Evolutionary conservation across 2,797 vertebrate genomes (phyloP).

Genomic region (Masticophis lateralis): DNA sequence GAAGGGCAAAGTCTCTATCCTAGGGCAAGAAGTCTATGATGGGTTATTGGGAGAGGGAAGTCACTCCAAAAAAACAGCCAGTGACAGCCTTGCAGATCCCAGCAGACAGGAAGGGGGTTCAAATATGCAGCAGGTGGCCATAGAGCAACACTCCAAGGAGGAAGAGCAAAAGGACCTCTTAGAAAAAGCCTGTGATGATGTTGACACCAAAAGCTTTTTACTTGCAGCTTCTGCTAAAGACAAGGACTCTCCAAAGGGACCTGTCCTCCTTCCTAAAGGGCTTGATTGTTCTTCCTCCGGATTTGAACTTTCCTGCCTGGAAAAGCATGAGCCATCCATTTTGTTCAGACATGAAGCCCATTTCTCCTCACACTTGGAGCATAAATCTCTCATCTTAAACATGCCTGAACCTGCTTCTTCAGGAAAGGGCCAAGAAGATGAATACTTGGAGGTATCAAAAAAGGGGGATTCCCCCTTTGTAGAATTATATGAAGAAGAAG

Average conservation of each 20-base stretch:
- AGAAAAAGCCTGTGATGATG: conserved; percentile 23
- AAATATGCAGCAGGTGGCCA: not conserved
- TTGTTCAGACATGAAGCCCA: conserved; percentile 61
- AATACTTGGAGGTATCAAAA: conserved; percentile 90
- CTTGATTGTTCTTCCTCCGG: conserved; percentile 70
- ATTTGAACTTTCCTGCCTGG: conserved; percentile 82
- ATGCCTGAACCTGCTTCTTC: conserved; percentile 61
- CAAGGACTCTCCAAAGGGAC: conserved; percentile 44
- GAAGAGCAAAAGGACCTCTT: conserved; percentile 18
- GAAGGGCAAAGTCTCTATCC: conserved; percentile 33
- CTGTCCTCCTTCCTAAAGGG: conserved; percentile 61
- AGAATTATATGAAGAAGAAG: conserved; percentile 74
- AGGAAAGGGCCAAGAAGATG: conserved; percentile 77
- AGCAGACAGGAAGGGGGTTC: conserved; percentile 8
- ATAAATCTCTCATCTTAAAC: conserved; percentile 73
- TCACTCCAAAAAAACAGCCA: conserved; percentile 15
- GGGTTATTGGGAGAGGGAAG: conserved; percentile 33
- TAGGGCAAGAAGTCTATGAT: conserved; percentile 29
- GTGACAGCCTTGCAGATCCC: conserved; percentile 10
- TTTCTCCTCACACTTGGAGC: conserved; percentile 72
- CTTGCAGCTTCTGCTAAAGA: conserved; percentile 8
- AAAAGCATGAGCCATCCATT: conserved; percentile 77
- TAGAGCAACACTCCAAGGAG: not conserved
- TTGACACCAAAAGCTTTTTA: not conserved
- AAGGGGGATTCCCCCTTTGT: conserved; percentile 80